Base-by-base conservation (phyloP, 1,140 invertebrate species). In the Drosophila melanogaster region DNA sequence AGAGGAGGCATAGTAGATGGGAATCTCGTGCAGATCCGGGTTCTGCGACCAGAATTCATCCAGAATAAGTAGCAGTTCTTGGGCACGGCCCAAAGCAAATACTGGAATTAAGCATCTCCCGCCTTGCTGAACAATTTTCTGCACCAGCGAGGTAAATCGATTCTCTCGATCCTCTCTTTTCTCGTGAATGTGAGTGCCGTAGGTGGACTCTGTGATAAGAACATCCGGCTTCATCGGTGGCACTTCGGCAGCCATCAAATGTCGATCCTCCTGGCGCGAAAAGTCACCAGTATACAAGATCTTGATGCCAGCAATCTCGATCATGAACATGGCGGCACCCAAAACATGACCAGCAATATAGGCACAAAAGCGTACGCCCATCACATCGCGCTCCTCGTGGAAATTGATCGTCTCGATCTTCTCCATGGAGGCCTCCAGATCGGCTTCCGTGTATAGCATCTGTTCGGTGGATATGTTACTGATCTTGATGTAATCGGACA, bases 311-410 rank as follows among this genome's bases (percentile, higher is more conserved):
- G 98, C 99, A 72, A 99, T 99, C 94, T 99, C 99, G 60, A 99
- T 98, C 98, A 99, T 99, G 91, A 99, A 99, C 99, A 99, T 99
- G 26, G 98, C 98, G 7, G 99, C 99, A 0, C 99, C 99, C 0
- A 99, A 93, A 0, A 99, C 99, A 93, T 99, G 99, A 0, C 99
- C 99, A 2, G 98, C 99, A 92, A 99, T 98, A 92, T 99, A 99
- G 1, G 98, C 98, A 97, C 98, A 99, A 93, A 99, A 99, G 81
- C 97, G 96, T 0, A 99, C 96, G 5, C 99, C 99, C 84, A 97
- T 96, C 0, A 99, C 96, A 90, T 99, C 99, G 85, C 98, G 98
- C 92, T 99, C 98, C 93, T 99, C 98, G 79, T 99, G 98, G 90
- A 99, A 99, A 93, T 99, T 99, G 3, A 99, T 96, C 0, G 97